Percentiles rank a stretch among this genome's conserved stretches.
Conservation (phyloP, 2,888 invertebrate species). For the Caenorhabditis macrosperma region DNA sequence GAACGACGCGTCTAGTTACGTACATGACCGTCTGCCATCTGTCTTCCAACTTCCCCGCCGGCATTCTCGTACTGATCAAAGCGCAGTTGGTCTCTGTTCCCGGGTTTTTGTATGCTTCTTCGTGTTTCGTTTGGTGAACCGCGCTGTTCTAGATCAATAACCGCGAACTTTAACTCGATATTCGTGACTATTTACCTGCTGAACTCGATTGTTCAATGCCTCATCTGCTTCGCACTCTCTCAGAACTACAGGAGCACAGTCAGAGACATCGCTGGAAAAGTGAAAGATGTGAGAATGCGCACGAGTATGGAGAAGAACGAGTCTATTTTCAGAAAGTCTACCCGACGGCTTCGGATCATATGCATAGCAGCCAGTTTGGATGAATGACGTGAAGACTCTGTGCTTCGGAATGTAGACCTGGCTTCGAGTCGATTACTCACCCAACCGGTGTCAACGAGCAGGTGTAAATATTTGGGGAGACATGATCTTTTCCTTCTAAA, state of each 20-base stretch:
- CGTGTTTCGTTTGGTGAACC: background rate
- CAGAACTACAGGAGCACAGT: background rate
- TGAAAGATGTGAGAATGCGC: no score
- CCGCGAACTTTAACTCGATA: background rate
- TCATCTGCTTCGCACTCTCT: background rate
- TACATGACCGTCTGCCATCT: constrained; percentile 5
- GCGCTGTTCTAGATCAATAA: background rate
- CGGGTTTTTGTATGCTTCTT: constrained; percentile 13
- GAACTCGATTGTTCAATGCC: background rate
- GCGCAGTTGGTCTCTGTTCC: background rate
- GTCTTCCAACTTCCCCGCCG: constrained; percentile 9
- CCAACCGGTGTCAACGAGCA: no score
- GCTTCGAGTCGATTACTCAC: no score
- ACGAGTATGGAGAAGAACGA: no score
- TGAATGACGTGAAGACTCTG: no score
- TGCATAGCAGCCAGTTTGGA: no score
- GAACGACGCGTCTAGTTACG: constrained; percentile 1
- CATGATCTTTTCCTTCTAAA: no score
- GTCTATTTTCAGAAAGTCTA: no score
- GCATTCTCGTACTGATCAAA: background rate
- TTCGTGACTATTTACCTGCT: background rate
- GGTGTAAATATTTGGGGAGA: no score
- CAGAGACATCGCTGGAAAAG: background rate
- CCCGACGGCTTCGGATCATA: no score
- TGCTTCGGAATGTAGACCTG: no score